Base-by-base conservation (phyloP, 2,113 vertebrate species). In the Phaethornis superciliosus region DNA sequence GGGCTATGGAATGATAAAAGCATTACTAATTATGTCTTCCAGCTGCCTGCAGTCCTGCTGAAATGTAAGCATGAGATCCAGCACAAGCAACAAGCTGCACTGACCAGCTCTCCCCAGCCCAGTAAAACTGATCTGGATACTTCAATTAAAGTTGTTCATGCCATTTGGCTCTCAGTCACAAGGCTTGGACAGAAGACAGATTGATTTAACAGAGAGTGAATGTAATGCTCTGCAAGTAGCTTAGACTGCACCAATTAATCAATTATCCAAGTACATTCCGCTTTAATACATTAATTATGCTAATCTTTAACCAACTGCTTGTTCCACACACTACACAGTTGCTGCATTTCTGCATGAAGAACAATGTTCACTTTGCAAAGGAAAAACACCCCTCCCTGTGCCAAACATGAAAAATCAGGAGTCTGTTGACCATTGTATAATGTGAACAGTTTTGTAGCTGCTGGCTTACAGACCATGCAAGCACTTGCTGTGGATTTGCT, bases 191-290 rank as follows among this genome's bases (percentile, higher is more conserved):
- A 90, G 92, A 81, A 69, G 81, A 93, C 91, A 96, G 24, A 95
- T 44, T 82, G 80, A 91, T 96, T 96, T 96, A 94, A 92, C 9
- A 10, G 33, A 52, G 84, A 91, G 86, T 26, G 58, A 94, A 94
- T 69, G 70, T 68, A 89, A 96, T 78, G 46, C 67, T 85, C 51
- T 59, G 84, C 88, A 91, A 95, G 93, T 90, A 96, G 63, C 91
- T 94, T 81, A 78, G 82, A 72, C 88, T 75, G 85, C 93, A 96
- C 47, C 81, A 95, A 93, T 95, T 94, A 97, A 96, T 97, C 93
- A 95, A 94, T 96, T 97, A 96, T 72, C 87, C 67, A 84, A 92
- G 89, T 89, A 72, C 62, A 79, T 94, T 91, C 55, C 63, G 74
- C 70, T 96, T 97, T 91, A 95, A 95, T 74, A 93, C 79, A 92